Evolutionary conservation across 92 coral and sea anemone species (phyloP).

Genomic region (Blastomussa wellsi): DNA sequence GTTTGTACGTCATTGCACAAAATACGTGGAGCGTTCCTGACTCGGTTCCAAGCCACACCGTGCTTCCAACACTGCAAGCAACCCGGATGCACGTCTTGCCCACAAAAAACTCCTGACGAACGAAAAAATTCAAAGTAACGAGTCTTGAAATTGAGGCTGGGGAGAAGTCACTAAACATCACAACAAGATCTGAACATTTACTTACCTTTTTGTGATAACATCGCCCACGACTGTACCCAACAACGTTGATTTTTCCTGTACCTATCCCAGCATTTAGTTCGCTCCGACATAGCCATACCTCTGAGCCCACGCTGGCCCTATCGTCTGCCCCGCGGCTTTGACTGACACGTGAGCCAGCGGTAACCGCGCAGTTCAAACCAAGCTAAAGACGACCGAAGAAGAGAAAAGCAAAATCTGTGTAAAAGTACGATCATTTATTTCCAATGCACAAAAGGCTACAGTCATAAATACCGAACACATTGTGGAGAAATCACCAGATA

Average conservation of each 20-base stretch:
- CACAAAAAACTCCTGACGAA: conserved; percentile 72
- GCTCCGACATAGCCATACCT: conserved; percentile 94
- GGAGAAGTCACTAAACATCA: not conserved
- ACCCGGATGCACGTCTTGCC: conserved; percentile 80
- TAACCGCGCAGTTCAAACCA: conserved; percentile 87
- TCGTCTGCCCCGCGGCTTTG: conserved; percentile 93
- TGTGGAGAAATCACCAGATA: not conserved
- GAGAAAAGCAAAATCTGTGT: not conserved
- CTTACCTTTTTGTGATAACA: conserved; percentile 86
- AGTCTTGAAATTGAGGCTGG: no score
- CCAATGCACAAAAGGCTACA: not conserved
- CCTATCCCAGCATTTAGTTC: conserved; percentile 83
- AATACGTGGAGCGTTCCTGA: conserved; percentile 87
- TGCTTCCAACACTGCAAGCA: conserved; percentile 97
- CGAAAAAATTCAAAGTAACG: not conserved
- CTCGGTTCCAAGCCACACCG: conserved; percentile 98
- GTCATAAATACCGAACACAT: not conserved
- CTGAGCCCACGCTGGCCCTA: conserved; percentile 89
- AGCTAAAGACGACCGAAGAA: conserved; percentile 25
- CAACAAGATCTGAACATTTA: not conserved
- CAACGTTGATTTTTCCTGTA: conserved; percentile 80
- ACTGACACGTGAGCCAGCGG: conserved; percentile 91
- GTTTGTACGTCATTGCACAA: conserved; percentile 92
- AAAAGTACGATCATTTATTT: not conserved
- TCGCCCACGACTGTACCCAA: conserved; percentile 81